phyloP scores from a whole-genome alignment of 2,797 vertebrate species.

The Tenualosa thibaudeaui region DNA sequence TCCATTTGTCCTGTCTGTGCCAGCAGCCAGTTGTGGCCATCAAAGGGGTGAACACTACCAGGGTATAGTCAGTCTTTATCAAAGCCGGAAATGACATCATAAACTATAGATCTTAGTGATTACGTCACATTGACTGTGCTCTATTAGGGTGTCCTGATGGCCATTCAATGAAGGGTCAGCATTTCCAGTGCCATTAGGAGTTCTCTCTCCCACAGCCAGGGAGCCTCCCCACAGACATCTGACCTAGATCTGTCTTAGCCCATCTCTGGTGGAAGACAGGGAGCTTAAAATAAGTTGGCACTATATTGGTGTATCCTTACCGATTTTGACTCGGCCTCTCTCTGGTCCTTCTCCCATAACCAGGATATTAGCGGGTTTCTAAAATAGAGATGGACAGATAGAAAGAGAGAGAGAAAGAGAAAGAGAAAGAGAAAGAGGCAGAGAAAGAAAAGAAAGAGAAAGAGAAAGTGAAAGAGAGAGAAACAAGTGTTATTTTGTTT shows the following conservation, averaged over 20 bases:
- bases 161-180: not conserved
- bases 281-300: not conserved
- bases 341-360: constrained; percentile 98
- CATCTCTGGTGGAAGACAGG: not conserved
- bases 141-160: not conserved
- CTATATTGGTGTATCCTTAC: constrained; percentile 66
- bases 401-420: not conserved
- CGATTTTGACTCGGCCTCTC: constrained; percentile 97
- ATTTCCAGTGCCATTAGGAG: not conserved
- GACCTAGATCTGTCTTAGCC: constrained; percentile 3
- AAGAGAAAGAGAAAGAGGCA: not conserved
- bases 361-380: constrained; percentile 99
- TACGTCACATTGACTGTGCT: not conserved
- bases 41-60: not conserved
- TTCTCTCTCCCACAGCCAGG: not conserved
- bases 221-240: not conserved
- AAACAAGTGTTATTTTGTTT: not conserved
- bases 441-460: not conserved
- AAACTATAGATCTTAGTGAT: not conserved
- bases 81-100: not conserved
- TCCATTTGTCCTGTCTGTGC: not conserved
- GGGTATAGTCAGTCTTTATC: not conserved
- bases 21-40: not conserved
- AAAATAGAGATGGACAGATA: constrained; percentile 40
- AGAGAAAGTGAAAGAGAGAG: no score